Percentiles rank a stretch among this genome's conserved stretches.
Evolutionary conservation across 1,140 invertebrate species (phyloP).

Genomic region (Lepidotrigona ventralis): DNA sequence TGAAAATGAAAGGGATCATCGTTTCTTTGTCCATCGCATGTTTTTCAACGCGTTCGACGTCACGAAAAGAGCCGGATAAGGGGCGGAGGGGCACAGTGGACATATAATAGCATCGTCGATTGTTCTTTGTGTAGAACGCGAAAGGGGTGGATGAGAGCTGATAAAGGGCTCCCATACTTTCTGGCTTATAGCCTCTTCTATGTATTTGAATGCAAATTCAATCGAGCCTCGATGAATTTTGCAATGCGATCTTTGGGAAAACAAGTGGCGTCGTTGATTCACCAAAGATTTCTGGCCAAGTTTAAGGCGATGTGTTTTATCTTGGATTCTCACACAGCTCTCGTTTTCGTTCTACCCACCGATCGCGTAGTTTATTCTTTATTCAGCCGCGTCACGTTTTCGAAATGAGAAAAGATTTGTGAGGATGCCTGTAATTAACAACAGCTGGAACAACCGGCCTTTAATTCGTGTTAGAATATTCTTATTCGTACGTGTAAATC

Average conservation of each 20-base stretch:
- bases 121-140: slow-evolving; percentile 56
- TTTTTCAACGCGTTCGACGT: not conserved
- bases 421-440: too few relatives aligned
- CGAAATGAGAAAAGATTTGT: not conserved
- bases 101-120: slow-evolving; percentile 58
- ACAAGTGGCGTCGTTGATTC: slow-evolving; percentile 52
- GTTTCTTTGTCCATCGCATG: not conserved
- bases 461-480: too few relatives aligned
- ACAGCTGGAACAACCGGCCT: too few relatives aligned
- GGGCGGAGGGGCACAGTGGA: not conserved
- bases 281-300: slow-evolving; percentile 48
- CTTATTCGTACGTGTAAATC: too few relatives aligned
- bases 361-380: not conserved
- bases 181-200: slow-evolving; percentile 57
- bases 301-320: slow-evolving; percentile 51
- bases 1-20: not conserved
- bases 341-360: not conserved
- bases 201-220: slow-evolving; percentile 69
- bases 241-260: slow-evolving; percentile 49
- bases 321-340: not conserved
- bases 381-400: not conserved
- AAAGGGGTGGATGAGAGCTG: slow-evolving; percentile 14
- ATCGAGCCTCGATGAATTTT: slow-evolving; percentile 61
- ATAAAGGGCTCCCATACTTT: slow-evolving; percentile 47
- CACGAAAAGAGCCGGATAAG: not conserved